Evolutionary conservation across 2,888 invertebrate species (phyloP).

Genomic region (Panzeria rudis): DNA sequence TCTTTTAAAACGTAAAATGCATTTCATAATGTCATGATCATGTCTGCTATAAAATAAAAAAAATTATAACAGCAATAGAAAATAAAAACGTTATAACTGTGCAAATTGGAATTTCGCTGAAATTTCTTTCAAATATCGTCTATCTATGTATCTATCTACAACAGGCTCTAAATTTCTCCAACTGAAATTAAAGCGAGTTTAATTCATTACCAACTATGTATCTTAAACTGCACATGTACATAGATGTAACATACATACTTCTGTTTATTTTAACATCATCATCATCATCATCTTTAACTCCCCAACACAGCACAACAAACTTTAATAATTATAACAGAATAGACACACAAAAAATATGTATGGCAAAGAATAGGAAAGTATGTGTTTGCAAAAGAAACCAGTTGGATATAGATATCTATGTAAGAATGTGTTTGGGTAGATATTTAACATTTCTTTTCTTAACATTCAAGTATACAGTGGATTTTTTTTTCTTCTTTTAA

Average conservation of each 20-base stretch:
- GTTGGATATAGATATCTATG: constrained; percentile 37
- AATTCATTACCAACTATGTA: constrained; percentile 33
- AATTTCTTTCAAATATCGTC: constrained; percentile 4
- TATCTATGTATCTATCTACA: constrained; percentile 2
- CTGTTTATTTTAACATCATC: constrained; percentile 47
- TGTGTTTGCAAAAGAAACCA: constrained; percentile 63
- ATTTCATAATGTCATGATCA: constrained; percentile 65
- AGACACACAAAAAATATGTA: constrained; percentile 14
- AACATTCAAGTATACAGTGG: constrained; percentile 40
- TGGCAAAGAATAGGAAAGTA: constrained; percentile 20
- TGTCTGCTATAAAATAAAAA: constrained; percentile 28
- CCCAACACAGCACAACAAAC: constrained; percentile 23
- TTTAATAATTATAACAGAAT: constrained; percentile 49
- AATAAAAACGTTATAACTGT: constrained; percentile 60
- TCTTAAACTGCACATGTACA: constrained; percentile 2
- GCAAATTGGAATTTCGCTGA: constrained; percentile 56
- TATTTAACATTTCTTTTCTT: constrained; percentile 67
- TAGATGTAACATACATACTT: constrained; percentile 1
- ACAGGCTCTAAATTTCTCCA: constrained; percentile 68
- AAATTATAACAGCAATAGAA: constrained; percentile 2
- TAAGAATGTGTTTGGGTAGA: background rate
- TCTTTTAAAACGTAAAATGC: constrained; percentile 45
- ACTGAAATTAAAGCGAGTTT: constrained; percentile 52
- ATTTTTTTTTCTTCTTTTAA: constrained; percentile 37
- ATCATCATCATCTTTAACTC: constrained; percentile 33